Evolutionary conservation across 2,113 vertebrate genomes (phyloP).

Genomic region (Poeciliopsis prolifica): DNA sequence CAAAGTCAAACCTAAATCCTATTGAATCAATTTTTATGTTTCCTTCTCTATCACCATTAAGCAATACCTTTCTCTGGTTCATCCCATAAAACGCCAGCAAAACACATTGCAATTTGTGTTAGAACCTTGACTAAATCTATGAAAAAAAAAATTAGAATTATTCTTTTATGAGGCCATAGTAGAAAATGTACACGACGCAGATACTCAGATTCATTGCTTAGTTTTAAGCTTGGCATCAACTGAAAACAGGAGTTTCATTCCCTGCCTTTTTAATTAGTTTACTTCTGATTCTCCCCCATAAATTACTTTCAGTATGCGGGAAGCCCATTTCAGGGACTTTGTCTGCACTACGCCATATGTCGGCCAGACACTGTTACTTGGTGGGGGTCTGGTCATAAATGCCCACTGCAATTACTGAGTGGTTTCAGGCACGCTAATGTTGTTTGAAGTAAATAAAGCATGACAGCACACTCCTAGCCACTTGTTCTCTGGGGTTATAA

Average conservation of each 20-base stretch:
- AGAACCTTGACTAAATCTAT: neutral
- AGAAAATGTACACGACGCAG: neutral
- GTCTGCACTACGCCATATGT: conserved; percentile 73
- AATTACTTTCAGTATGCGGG: conserved; percentile 48
- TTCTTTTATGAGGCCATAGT: neutral
- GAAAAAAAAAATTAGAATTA: neutral
- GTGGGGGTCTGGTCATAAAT: conserved; percentile 44
- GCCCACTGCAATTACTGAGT: conserved; percentile 55
- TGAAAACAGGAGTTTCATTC: conserved; percentile 31
- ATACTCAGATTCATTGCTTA: neutral
- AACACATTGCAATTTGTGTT: neutral
- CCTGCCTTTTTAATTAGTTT: conserved; percentile 44
- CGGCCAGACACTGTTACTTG: conserved; percentile 51
- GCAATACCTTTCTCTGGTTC: neutral
- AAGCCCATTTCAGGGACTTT: conserved; percentile 55
- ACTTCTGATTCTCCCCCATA: conserved; percentile 43
- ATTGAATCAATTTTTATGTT: neutral
- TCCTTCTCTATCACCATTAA: neutral
- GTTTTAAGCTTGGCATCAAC: neutral
- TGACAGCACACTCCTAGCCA: conserved; percentile 38
- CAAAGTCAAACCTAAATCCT: neutral
- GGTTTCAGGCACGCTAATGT: conserved; percentile 33
- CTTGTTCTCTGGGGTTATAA: conserved; percentile 47
- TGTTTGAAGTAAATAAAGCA: conserved; percentile 50
- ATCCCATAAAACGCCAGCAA: neutral